Base-by-base conservation (phyloP, 2,113 vertebrate species). In the Misgurnus anguillicaudatus region DNA sequence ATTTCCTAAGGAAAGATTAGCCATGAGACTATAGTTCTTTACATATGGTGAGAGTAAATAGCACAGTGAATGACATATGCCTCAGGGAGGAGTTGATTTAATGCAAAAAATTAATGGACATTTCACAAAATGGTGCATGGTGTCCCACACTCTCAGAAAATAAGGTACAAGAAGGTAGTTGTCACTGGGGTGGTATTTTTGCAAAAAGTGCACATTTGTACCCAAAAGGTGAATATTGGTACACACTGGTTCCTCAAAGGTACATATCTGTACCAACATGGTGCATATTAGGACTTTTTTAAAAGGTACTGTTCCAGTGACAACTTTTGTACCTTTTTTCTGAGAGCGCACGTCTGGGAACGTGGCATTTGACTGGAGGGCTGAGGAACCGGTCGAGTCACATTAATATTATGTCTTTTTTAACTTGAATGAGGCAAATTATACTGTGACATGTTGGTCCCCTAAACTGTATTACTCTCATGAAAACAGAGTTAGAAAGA, bases 391-490 rank as follows among this genome's bases (percentile, higher is more conserved):
- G 17, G 69, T 9, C 10, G 48, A 72, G 69, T 38, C 19, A 41
- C 19, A 17, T n/a, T 6, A 53, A 41, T 19, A 55, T n/a, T 6
- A 53, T 58, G 2, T 58, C 41, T 57, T 19, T 41, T 16, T 55
- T 17, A 16, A 55, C 51, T n/a, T 55, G 51, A 17, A 55, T 2
- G 51, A 6, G 47, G 48, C 67, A 17, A n/a, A 55, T 16, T 53
- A 53, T 38, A 53, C 24, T 55, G 81, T 58, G 80, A 72, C 57
- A 41, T 3, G 69, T 78, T 78, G 21, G 68, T 75, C 51, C 78
- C 63, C 69, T 84, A 73, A 61, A 74, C 82, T 85, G 81, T 86
- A 77, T 80, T 80, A 78, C 78, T 80, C 38, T 36, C 16, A 17
- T 17, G 1, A 17, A 4, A 48, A n/a, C 24, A 13, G 24, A 45